These are phyloP conservation scores for Propithecus deckenii DNA, from an alignment of 2,797 vertebrate species.

Conservation along the genomic window DNA sequence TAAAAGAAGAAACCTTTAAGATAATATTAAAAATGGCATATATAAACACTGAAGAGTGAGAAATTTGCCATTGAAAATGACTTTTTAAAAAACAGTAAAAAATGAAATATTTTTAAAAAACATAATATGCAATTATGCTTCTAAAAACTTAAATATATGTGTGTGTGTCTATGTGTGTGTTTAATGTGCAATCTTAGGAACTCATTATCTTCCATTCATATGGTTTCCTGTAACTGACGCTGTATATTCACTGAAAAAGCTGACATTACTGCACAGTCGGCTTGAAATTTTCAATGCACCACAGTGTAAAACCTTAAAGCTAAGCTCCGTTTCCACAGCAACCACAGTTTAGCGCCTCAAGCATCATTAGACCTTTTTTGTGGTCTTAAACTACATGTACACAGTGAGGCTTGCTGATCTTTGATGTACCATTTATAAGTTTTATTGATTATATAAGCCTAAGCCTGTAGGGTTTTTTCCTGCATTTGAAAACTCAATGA, in stretches of 20 bases:
- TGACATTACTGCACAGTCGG: constrained; percentile 16
- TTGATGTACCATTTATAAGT: background rate
- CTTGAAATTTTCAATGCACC: constrained; percentile 52
- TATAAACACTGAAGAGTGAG: background rate
- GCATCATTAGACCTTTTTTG: constrained; percentile 32
- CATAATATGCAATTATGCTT: background rate
- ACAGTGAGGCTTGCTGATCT: constrained; percentile 18
- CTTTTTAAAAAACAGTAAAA: background rate
- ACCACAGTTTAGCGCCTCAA: constrained; percentile 44
- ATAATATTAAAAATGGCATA: background rate
- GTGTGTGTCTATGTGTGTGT: background rate
- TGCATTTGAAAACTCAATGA: constrained; percentile 1
- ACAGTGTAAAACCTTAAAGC: constrained; percentile 35
- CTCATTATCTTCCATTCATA: constrained; percentile 54
- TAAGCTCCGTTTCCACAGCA: constrained; percentile 74
- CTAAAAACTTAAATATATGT: background rate
- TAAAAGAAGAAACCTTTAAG: background rate
- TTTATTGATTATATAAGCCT: constrained; percentile 15
- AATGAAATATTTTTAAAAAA: background rate
- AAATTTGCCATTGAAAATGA: background rate
- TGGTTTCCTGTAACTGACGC: constrained; percentile 28
- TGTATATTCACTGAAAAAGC: constrained; percentile 59
- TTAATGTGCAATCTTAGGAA: background rate
- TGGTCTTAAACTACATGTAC: constrained; percentile 40
- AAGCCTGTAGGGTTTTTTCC: background rate